Evolutionary conservation across 1,140 invertebrate genomes (phyloP), one percentile per base, ranked within the genome.

Genomic region (Adelges cooleyi): DNA sequence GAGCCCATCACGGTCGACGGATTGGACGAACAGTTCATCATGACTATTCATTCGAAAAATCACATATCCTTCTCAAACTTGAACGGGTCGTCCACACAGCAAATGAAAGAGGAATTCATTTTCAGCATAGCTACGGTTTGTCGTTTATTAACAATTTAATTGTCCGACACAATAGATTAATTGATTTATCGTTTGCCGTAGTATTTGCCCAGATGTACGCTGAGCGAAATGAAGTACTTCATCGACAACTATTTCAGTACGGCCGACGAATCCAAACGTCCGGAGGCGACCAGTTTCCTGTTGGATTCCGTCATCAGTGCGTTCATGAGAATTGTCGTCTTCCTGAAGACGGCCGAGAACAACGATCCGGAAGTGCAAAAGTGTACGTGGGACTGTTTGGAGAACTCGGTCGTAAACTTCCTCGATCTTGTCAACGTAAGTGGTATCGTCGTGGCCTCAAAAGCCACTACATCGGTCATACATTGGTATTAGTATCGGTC

Each of bases 21-120:
- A 62, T 29, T 62, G 42, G 42, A 62, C n/a, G 56, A 62, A 29
- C 56, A 62, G 0, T 62, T 62, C 3, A 62, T 62, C n/a, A 62
- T 62, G 56, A 62, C 56, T 3, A 13, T 62, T 33, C 56, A 62
- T 3, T 62, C 56, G 10, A n/a, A 20, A 5, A 18, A 1, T 62
- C 42, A 62, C 29, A 62, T 62, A 40, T 48, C 56, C 27, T 62
- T 15, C 2, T 29, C 40, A 0, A 62, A 62, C 46, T 22, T 62
- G 6, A 62, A 62, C 33, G 10, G 0, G 22, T 18, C 17, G 10
- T 62, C 56, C 1, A 20, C 25, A 9, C 56, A 62, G 46, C 17
- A 9, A 20, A 5, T 17, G 0, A n/a, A 33, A 29, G 42, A 62
- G 33, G 56, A 62, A 62, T 62, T 62, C 33, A 48, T 62, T 13